Percentiles rank a stretch among this genome's conserved stretches.
Conservation (phyloP, 2,797 vertebrate genomes). For the Dryobates pubescens region DNA sequence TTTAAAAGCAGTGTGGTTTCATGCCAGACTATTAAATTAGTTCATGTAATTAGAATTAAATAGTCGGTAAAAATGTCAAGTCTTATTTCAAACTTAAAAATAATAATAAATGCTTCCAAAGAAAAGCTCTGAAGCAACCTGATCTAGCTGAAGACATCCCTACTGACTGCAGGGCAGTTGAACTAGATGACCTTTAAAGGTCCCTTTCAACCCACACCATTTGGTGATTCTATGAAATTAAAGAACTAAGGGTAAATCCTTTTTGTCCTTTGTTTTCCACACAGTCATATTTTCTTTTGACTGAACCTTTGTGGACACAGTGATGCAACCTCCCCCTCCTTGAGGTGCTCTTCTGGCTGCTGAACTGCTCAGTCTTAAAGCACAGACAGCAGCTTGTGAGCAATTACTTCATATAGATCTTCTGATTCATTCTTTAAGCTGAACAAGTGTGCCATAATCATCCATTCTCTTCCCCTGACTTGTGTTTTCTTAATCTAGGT, state of each 20-base stretch:
- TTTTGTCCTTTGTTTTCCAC: not conserved
- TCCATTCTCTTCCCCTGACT: not conserved
- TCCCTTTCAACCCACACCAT: too few species aligned
- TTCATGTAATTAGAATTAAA: not conserved
- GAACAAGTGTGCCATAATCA: not conserved
- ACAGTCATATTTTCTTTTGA: not conserved
- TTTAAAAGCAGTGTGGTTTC: not conserved
- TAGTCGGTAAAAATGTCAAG: not conserved
- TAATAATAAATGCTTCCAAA: not conserved
- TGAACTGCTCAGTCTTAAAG: not conserved
- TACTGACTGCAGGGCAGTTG: too few species aligned
- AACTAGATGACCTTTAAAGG: too few species aligned
- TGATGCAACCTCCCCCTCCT: not conserved
- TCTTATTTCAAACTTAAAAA: not conserved
- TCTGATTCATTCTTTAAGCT: not conserved
- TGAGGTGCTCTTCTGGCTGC: not conserved
- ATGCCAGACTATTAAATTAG: not conserved
- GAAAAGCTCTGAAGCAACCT: not conserved
- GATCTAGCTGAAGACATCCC: too few species aligned
- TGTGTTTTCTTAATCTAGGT: not conserved
- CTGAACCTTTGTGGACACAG: not conserved
- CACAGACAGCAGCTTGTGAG: not conserved
- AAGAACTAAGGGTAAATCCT: not conserved
- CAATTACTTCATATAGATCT: not conserved
- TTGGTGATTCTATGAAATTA: not conserved